Conservation (phyloP, 2,797 vertebrate genomes). For the Pangasius macronema region DNA sequence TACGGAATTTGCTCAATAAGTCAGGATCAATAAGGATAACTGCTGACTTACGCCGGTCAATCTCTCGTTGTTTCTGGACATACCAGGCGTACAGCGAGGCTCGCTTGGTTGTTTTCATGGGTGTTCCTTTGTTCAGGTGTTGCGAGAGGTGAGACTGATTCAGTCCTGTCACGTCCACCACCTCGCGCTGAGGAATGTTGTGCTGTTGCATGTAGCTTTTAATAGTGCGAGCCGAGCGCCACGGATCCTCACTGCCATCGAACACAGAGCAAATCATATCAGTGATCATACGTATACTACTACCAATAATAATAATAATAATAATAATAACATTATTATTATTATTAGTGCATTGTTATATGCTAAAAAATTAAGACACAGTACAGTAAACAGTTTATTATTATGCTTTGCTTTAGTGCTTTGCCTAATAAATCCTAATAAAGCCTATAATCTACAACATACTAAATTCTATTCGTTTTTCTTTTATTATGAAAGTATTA, state of each 20-base stretch:
- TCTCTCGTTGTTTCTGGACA: slow-evolving; percentile 97
- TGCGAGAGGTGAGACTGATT: slow-evolving; percentile 99
- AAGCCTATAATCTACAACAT: neutral
- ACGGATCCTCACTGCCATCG: slow-evolving; percentile 88
- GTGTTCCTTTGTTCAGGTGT: slow-evolving; percentile 99
- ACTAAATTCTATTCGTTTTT: neutral
- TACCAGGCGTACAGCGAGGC: slow-evolving; percentile 99
- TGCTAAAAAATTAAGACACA: no score
- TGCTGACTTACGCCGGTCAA: slow-evolving; percentile 91
- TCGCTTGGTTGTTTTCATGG: slow-evolving; percentile 98
- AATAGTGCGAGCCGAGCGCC: slow-evolving; percentile 97
- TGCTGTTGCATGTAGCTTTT: slow-evolving; percentile 99
- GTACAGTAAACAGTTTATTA: neutral
- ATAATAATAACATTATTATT: neutral
- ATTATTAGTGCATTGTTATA: neutral
- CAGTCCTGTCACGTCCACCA: slow-evolving; percentile 94
- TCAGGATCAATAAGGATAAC: neutral
- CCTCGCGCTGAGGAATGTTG: slow-evolving; percentile 97
- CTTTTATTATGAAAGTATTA: neutral
- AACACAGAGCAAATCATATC: neutral
- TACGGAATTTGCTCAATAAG: neutral
- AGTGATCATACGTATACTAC: neutral
- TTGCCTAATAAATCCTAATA: neutral
- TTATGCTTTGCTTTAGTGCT: neutral
- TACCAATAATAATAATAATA: neutral